Conservation (phyloP, 2,797 vertebrate species). For the Vultur gryphus region DNA sequence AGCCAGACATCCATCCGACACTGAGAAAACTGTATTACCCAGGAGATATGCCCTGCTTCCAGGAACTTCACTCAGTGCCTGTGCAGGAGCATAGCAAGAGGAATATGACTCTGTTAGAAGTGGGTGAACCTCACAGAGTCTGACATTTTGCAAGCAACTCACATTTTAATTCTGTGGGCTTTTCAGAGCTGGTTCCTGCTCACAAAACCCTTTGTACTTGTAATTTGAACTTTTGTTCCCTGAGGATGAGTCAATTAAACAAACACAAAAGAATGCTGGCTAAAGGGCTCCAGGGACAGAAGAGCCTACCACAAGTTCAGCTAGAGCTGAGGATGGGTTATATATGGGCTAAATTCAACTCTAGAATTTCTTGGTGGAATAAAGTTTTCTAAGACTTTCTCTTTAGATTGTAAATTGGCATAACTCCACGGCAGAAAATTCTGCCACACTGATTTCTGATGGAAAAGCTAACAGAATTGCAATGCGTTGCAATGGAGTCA, state of each 20-base stretch:
- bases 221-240: constrained; percentile 11
- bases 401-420: not conserved
- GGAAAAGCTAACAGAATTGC: not conserved
- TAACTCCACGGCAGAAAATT: not conserved
- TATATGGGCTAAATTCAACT: not conserved
- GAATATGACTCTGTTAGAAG: not conserved
- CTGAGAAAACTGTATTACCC: not conserved
- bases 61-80: not conserved
- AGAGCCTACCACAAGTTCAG: not conserved
- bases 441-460: not conserved
- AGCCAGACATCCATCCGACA: not conserved
- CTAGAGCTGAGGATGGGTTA: not conserved
- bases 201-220: not conserved
- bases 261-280: constrained; percentile 2
- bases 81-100: not conserved
- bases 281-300: not conserved
- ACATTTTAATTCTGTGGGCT: not conserved
- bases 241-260: constrained; percentile 2
- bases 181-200: not conserved
- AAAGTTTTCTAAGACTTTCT: not conserved
- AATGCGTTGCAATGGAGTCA: not conserved
- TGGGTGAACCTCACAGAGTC: not conserved
- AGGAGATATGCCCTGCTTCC: not conserved
- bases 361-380: not conserved
- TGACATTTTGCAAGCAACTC: not conserved